Percentiles rank a stretch among this genome's conserved stretches.
Evolutionary conservation across 92 coral and sea anemone species (phyloP).

Genomic region (Siderastrea siderea): DNA sequence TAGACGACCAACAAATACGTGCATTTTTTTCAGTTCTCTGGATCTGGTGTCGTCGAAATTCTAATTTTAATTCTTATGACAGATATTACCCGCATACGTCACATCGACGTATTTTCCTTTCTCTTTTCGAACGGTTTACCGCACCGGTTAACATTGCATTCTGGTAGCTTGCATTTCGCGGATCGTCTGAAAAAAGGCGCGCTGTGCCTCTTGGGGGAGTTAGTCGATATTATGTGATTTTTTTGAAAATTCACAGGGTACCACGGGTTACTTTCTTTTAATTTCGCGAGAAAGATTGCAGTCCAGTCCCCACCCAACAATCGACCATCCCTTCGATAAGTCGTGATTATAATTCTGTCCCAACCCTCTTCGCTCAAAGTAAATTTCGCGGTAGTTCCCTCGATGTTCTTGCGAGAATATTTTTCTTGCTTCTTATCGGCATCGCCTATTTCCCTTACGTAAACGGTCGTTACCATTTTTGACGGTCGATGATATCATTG

Average conservation of each 20-base stretch:
- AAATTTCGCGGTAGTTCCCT: conserved; percentile 12
- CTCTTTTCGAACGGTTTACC: neutral
- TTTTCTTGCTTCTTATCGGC: conserved; percentile 5
- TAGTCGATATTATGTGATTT: conserved; percentile 18
- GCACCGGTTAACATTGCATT: neutral
- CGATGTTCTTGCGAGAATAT: conserved; percentile 10
- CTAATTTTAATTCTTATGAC: too few relatives aligned
- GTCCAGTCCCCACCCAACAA: conserved; percentile 25
- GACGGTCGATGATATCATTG: too few relatives aligned
- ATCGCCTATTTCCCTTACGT: too few relatives aligned
- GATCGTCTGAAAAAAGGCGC: neutral
- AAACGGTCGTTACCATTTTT: too few relatives aligned
- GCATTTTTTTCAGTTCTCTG: too few relatives aligned
- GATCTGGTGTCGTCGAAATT: too few relatives aligned
- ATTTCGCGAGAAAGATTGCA: conserved; percentile 15
- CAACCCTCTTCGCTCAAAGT: conserved; percentile 15
- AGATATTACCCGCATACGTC: neutral
- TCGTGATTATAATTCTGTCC: conserved; percentile 16
- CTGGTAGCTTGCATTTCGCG: conserved; percentile 35
- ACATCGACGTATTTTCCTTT: conserved; percentile 18
- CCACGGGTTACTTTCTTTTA: conserved; percentile 10
- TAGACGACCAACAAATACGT: too few relatives aligned
- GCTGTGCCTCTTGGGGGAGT: neutral
- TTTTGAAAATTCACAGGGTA: neutral
- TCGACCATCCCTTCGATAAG: conserved; percentile 14